A percentile compares a stretch with the other conserved stretches of the same genome.
Evolutionary conservation across 2,888 invertebrate species (phyloP).

Genomic region (Ectropis crepuscularia): DNA sequence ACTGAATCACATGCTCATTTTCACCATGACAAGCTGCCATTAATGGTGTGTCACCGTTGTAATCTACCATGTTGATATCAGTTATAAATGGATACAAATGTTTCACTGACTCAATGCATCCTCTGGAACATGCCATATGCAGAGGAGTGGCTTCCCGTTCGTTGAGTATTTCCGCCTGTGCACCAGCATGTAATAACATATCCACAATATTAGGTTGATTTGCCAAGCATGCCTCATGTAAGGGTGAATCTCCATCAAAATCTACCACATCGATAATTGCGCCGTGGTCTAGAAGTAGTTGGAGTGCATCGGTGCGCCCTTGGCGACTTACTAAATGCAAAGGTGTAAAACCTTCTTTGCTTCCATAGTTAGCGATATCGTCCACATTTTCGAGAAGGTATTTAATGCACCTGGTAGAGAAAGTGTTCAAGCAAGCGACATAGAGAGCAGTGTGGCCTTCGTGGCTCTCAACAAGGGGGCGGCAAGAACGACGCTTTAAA

Average conservation of each 20-base stretch:
- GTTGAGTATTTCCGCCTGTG: slow-evolving; percentile 70
- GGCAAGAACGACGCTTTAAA: slow-evolving; percentile 62
- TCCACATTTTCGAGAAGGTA: slow-evolving; percentile 65
- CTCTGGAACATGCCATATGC: slow-evolving; percentile 75
- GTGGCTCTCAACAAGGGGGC: slow-evolving; percentile 71
- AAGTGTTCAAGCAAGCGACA: slow-evolving; percentile 68
- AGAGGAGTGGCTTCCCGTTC: slow-evolving; percentile 69
- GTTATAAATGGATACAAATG: slow-evolving; percentile 65
- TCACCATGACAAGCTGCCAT: slow-evolving; percentile 66
- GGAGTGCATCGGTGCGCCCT: slow-evolving; percentile 68
- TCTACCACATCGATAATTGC: slow-evolving; percentile 75
- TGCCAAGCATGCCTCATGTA: slow-evolving; percentile 73
- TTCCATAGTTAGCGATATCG: slow-evolving; percentile 74
- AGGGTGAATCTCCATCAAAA: slow-evolving; percentile 79
- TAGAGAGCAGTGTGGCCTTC: slow-evolving; percentile 81
- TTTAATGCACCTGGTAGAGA: slow-evolving; percentile 65
- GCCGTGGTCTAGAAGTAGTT: slow-evolving; percentile 70
- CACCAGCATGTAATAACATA: slow-evolving; percentile 72
- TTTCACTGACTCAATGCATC: slow-evolving; percentile 62
- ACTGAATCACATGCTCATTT: slow-evolving; percentile 64
- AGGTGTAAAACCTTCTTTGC: slow-evolving; percentile 77
- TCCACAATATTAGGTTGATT: slow-evolving; percentile 60
- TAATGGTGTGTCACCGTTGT: slow-evolving; percentile 67
- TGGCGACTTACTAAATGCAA: slow-evolving; percentile 71
- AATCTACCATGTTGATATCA: slow-evolving; percentile 66